Evolutionary conservation across 1,140 invertebrate species (phyloP), one percentile per base, ranked within the genome.

Genomic region (Tetraneura akinire): DNA sequence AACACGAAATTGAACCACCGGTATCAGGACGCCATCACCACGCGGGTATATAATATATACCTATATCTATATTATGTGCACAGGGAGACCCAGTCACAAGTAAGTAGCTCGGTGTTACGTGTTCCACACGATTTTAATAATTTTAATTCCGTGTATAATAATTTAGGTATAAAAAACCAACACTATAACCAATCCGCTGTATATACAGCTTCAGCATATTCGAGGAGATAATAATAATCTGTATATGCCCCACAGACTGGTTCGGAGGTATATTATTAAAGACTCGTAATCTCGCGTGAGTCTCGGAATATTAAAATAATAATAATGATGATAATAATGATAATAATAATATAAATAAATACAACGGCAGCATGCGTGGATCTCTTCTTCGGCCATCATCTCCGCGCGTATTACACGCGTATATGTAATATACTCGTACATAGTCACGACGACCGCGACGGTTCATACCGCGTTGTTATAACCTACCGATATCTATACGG

Each of bases 241-340:
- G 37, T 29, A 66, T 13, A 47, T 78, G 21, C 53, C 74, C 37
- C 55, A 53, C 21, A 76, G 73, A 76, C 55, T 47, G 74, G 74
- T 78, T 78, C 74, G 62, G 55, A 78, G 55, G 74, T 78, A n/a
- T 18, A 78, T 78, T 60, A 78, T 78, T 78, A 78, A 78, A 78
- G 74, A 78, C 74, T 55, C 74, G 47, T 62, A 62, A 78, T 60
- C 74, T 78, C 47, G 53, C 55, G 74, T 78, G 74, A 23, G n/a
- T 60, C 55, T 60, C 18, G 3, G 37, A 68, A 68, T 37, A 68
- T 68, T 68, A 68, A 68, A 68, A 66, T 14, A n/a, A 37, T n/a
- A 18, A 29, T 64, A 64, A 32, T n/a, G n/a, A n/a, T n/a, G n/a
- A n/a, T n/a, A n/a, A n/a, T n/a, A n/a, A n/a, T n/a, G n/a, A n/a